These are phyloP conservation scores for Aspidiotus rigidus DNA, from an alignment of 2,888 invertebrate species.

Conservation along the genomic window DNA sequence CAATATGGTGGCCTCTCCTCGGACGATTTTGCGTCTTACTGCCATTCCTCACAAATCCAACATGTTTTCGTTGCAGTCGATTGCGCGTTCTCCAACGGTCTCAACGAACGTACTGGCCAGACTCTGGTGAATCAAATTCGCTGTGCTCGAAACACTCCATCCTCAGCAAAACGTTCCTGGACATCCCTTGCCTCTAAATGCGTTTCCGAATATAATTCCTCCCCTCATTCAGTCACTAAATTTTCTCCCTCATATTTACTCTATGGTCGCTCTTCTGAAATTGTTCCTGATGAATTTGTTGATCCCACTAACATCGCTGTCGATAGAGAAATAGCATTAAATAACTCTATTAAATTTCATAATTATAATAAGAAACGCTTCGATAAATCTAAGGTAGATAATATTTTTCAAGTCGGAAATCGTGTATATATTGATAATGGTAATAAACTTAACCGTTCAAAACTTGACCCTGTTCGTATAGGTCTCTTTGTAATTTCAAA, in stretches of 20 bases:
- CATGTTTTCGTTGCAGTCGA: too few relatives aligned
- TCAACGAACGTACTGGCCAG: too few relatives aligned
- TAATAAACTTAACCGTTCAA: constrained; percentile 3
- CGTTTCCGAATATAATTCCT: constrained; percentile 36
- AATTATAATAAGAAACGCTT: constrained; percentile 13
- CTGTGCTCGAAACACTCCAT: too few relatives aligned
- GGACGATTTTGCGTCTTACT: too few relatives aligned
- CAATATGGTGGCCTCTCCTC: too few relatives aligned
- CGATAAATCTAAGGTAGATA: constrained; percentile 5
- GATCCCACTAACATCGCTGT: constrained; percentile 6
- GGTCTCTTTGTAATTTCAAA: constrained; percentile 2
- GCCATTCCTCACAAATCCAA: not conserved
- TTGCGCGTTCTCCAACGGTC: too few relatives aligned
- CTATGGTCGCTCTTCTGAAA: not conserved
- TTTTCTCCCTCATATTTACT: constrained; percentile 11
- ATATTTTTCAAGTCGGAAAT: constrained; percentile 3
- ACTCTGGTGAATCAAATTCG: too few relatives aligned
- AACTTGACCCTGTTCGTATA: constrained; percentile 11
- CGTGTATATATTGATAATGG: constrained; percentile 1
- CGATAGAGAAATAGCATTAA: constrained; percentile 5
- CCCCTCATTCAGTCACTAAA: constrained; percentile 16
- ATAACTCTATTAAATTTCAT: not conserved
- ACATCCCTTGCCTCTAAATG: constrained; percentile 37
- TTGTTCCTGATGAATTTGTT: not conserved
- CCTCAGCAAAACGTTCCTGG: constrained; percentile 33